Conservation (phyloP, 1,140 invertebrate species). For the Ditylenchus dipsaci region DNA sequence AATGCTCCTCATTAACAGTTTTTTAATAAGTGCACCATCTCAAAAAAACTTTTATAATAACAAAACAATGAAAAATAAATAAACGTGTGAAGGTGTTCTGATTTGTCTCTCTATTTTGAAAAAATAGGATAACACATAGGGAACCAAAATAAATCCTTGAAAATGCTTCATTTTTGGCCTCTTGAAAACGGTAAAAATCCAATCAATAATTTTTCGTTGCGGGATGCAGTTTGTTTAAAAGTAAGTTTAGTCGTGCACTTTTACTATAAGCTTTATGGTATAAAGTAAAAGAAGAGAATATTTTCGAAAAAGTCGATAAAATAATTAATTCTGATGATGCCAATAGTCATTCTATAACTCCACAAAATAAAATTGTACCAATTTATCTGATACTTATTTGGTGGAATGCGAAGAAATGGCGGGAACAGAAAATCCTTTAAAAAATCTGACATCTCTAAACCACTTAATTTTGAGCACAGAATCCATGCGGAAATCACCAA, state of each 20-base stretch:
- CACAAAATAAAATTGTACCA: background rate
- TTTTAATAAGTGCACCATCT: no score
- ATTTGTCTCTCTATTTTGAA: no score
- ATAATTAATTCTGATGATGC: background rate
- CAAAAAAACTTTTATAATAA: no score
- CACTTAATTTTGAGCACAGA: slow-evolving; percentile 24
- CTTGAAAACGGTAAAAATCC: background rate
- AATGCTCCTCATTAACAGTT: no score
- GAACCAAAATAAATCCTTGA: background rate
- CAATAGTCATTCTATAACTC: background rate
- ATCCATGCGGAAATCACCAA: slow-evolving; percentile 28
- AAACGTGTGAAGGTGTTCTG: no score
- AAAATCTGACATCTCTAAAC: slow-evolving; percentile 26
- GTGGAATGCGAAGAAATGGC: background rate
- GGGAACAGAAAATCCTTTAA: background rate
- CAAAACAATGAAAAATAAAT: no score
- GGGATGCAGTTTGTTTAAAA: background rate
- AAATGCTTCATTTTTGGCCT: background rate
- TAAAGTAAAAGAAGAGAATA: no score
- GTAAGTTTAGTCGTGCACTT: no score
- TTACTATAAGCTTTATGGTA: no score
- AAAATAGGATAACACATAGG: background rate
- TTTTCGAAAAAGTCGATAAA: no score
- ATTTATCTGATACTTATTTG: background rate
- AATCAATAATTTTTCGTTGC: background rate